Evolutionary conservation across 2,888 invertebrate species (phyloP).

Genomic region (Branchellion lobata): DNA sequence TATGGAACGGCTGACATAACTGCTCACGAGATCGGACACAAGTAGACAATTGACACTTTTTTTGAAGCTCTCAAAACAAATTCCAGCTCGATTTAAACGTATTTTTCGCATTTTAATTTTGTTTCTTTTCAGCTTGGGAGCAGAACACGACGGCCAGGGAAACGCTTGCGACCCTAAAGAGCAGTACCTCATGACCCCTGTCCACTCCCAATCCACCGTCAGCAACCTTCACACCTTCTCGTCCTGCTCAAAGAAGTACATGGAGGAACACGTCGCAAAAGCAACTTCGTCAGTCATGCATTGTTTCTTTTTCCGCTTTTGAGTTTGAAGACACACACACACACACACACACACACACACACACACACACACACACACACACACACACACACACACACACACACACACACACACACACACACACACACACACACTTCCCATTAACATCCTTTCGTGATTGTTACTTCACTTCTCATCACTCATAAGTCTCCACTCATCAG

Average conservation of each 20-base stretch:
- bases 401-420: conserved; percentile 27
- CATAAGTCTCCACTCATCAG: too few relatives aligned
- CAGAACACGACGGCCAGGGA: neutral
- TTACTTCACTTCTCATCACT: too few relatives aligned
- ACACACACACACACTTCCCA: neutral
- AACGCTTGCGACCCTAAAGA: neutral
- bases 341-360: conserved; percentile 38
- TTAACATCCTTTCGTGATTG: too few relatives aligned
- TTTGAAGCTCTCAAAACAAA: neutral
- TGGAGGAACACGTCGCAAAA: neutral
- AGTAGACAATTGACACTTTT: neutral
- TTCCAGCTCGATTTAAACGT: too few relatives aligned
- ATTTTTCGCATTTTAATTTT: too few relatives aligned
- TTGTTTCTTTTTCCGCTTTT: neutral
- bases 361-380: conserved; percentile 38
- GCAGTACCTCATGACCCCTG: neutral
- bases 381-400: conserved; percentile 37
- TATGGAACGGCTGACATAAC: neutral
- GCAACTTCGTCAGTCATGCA: neutral
- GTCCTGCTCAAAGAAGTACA: neutral
- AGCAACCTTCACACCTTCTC: neutral
- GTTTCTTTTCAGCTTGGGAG: neutral
- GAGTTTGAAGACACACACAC: conserved; percentile 19
- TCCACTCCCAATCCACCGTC: neutral
- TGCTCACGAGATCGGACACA: neutral